Percentiles rank a stretch among this genome's conserved stretches.
Evolutionary conservation across 2,888 invertebrate genomes (phyloP).

Genomic region (Diarsia brunnea): DNA sequence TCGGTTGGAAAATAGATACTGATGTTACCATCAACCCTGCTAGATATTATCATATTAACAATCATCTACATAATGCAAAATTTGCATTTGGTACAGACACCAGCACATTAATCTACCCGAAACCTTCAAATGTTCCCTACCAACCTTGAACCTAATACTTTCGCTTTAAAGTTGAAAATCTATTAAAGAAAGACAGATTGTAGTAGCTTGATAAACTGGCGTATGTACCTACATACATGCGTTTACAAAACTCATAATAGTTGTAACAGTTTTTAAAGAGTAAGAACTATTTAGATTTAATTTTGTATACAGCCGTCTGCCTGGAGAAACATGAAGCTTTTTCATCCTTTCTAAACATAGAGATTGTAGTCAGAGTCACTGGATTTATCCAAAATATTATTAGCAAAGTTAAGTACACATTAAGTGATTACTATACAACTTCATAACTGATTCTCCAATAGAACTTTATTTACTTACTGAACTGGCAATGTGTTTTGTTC

Average conservation of each 20-base stretch:
- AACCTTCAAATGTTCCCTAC: no score
- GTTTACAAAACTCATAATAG: no score
- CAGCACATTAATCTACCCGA: no score
- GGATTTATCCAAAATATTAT: background rate
- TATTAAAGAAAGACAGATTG: no score
- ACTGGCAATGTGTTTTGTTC: constrained; percentile 28
- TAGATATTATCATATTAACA: background rate
- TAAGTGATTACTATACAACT: background rate
- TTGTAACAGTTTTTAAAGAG: no score
- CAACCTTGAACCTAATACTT: no score
- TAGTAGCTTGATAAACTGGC: no score
- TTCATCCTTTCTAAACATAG: background rate
- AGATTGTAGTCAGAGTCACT: background rate
- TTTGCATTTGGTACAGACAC: no score
- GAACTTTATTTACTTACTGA: constrained; percentile 24
- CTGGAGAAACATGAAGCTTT: background rate
- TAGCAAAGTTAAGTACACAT: background rate
- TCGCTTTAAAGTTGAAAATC: no score
- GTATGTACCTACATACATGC: no score
- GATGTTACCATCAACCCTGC: background rate
- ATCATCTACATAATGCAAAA: background rate
- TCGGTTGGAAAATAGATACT: background rate
- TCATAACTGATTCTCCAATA: constrained; percentile 9
- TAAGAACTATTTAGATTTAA: background rate
- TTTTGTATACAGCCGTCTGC: background rate